Conservation (phyloP, 2,797 vertebrate species). For the Hozukius guyotensis region DNA sequence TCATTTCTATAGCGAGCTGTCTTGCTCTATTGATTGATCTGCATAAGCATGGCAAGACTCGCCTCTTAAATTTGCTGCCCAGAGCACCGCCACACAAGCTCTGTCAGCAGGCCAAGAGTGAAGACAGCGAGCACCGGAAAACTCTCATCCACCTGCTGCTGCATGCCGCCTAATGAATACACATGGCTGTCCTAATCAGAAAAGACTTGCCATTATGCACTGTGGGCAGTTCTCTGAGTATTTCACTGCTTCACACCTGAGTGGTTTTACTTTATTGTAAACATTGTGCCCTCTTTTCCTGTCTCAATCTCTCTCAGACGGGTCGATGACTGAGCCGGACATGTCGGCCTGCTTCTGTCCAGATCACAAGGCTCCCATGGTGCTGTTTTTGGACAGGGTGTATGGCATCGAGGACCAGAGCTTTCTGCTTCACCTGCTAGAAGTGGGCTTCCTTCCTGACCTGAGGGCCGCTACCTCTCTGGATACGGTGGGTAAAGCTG, state of each 20-base stretch:
- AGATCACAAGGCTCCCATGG: conserved; percentile 98
- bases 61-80: conserved; percentile 59
- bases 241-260: conserved; percentile 20
- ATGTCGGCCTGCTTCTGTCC: conserved; percentile 97
- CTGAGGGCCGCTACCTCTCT: conserved; percentile 93
- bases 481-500: conserved; percentile 86
- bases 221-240: neutral
- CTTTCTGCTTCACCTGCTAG: conserved; percentile 94
- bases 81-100: conserved; percentile 40
- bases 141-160: conserved; percentile 25
- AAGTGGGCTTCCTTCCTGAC: conserved; percentile 97
- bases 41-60: conserved; percentile 54
- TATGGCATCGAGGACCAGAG: conserved; percentile 97
- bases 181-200: conserved; percentile 49
- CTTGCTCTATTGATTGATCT: conserved; percentile 73
- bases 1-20: conserved; percentile 62
- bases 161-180: conserved; percentile 57
- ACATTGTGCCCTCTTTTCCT: neutral
- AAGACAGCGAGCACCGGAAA: conserved; percentile 44
- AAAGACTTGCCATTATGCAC: conserved; percentile 51
- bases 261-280: neutral
- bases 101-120: conserved; percentile 52
- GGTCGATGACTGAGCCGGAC: conserved; percentile 92
- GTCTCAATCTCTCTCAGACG: conserved; percentile 83
- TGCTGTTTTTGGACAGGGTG: conserved; percentile 96